These are phyloP conservation scores for Lycia hirtaria DNA, from an alignment of 2,888 invertebrate genomes.

Conservation along the genomic window DNA sequence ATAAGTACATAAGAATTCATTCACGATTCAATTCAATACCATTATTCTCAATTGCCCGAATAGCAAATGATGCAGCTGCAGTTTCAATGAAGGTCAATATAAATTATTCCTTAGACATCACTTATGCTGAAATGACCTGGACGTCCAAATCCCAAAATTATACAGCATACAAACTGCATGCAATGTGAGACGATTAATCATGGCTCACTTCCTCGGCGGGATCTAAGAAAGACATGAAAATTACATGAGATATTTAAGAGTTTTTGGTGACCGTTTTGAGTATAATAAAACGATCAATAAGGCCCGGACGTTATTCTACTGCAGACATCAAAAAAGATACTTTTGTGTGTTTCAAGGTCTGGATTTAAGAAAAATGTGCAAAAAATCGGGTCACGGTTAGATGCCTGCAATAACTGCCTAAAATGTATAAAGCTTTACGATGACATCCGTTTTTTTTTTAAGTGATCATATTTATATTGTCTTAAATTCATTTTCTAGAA, in stretches of 20 bases:
- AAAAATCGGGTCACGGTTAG: constrained; percentile 10
- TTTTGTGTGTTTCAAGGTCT: constrained; percentile 23
- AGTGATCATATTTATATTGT: too few species aligned
- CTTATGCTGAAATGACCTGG: constrained; percentile 63
- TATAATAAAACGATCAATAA: constrained; percentile 76
- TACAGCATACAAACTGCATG: constrained; percentile 67
- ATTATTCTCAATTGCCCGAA: constrained; percentile 24
- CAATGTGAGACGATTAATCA: constrained; percentile 62
- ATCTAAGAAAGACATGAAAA: constrained; percentile 62
- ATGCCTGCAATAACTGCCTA: not conserved
- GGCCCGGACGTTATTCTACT: constrained; percentile 48
- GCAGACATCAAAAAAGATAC: constrained; percentile 38
- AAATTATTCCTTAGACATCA: constrained; percentile 36
- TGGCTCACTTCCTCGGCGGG: constrained; percentile 55
- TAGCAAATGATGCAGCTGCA: constrained; percentile 40
- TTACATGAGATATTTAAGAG: constrained; percentile 54
- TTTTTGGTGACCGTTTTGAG: constrained; percentile 50
- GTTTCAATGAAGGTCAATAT: constrained; percentile 54
- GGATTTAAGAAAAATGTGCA: not conserved
- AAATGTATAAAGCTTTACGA: too few species aligned
- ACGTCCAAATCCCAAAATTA: constrained; percentile 72
- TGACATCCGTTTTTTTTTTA: too few species aligned
- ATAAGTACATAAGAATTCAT: not conserved
- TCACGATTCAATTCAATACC: constrained; percentile 14
- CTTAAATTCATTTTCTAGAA: too few species aligned